phyloP scores from a whole-genome alignment of 1,140 invertebrate genomes.

The Ooceraea biroi region DNA sequence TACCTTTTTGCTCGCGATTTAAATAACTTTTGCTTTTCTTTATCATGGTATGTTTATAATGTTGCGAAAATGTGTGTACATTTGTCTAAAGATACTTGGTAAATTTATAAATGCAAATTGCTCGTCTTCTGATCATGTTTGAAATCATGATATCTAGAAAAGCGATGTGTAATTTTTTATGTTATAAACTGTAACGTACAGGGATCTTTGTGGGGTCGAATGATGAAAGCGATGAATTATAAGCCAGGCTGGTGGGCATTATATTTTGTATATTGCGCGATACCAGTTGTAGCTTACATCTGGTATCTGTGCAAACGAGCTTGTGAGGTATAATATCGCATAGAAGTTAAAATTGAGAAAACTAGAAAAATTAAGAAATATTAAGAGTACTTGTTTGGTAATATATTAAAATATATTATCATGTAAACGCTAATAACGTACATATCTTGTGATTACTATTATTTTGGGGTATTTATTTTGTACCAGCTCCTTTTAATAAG shows the following conservation, averaged over 20 bases:
- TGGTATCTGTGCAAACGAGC: conserved; percentile 89
- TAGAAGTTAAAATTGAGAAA: conserved; percentile 15
- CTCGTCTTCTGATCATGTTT: neutral
- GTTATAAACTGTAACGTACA: conserved; percentile 78
- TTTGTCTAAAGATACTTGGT: neutral
- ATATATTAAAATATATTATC: conserved; percentile 23
- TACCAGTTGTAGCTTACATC: conserved; percentile 90
- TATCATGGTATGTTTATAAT: neutral
- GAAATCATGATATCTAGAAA: conserved; percentile 22
- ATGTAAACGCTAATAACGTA: neutral
- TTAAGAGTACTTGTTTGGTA: conserved; percentile 32
- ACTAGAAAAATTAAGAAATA: neutral
- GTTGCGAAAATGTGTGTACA: neutral
- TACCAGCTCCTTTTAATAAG: neutral
- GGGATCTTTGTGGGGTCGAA: conserved; percentile 90
- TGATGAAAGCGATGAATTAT: conserved; percentile 91
- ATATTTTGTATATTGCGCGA: conserved; percentile 91
- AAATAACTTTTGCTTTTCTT: neutral
- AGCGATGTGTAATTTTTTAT: neutral
- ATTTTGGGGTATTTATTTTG: neutral
- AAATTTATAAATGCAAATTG: neutral
- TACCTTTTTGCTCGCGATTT: conserved; percentile 65
- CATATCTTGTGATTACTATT: too few species aligned
- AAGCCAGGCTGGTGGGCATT: conserved; percentile 92
- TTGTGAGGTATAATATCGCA: conserved; percentile 88